Percentiles rank a stretch among this genome's conserved stretches.
These are phyloP conservation scores for Arbacia lixula DNA, from an alignment of 53 echinoderm and acorn worm genomes.

Conservation along the genomic window DNA sequence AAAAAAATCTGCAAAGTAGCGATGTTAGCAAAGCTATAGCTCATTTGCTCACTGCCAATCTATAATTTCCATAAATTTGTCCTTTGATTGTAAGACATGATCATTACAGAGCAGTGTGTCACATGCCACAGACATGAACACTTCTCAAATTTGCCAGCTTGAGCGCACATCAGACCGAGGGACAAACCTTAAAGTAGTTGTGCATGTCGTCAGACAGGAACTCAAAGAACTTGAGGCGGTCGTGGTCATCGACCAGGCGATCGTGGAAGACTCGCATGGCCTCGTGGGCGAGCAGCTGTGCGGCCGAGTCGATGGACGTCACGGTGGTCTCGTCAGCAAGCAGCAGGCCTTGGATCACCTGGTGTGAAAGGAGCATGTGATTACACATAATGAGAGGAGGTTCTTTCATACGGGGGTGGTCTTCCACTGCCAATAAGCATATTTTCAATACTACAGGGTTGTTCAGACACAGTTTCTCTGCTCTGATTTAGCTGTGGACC, in stretches of 20 bases:
- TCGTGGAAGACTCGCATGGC: constrained; percentile 98
- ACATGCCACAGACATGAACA: too few relatives aligned
- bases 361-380: neutral
- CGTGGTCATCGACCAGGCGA: constrained; percentile 79
- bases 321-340: constrained; percentile 86
- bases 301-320: constrained; percentile 85
- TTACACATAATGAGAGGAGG: neutral
- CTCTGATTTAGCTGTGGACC: too few relatives aligned
- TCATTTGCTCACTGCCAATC: too few relatives aligned
- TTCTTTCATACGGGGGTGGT: neutral
- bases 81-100: neutral
- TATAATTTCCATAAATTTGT: neutral
- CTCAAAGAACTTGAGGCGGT: constrained; percentile 89
- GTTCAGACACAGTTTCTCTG: too few relatives aligned
- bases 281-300: constrained; percentile 95
- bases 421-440: too few relatives aligned
- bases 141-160: neutral
- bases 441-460: too few relatives aligned
- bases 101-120: too few relatives aligned
- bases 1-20: neutral
- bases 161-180: neutral
- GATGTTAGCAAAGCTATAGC: too few relatives aligned
- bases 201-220: constrained; percentile 97
- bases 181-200: constrained; percentile 91
- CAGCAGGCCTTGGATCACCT: constrained; percentile 93